A percentile compares a stretch with the other conserved stretches of the same genome.
Evolutionary conservation across 2,113 vertebrate genomes (phyloP).

Genomic region (Dasyornis broadbenti): DNA sequence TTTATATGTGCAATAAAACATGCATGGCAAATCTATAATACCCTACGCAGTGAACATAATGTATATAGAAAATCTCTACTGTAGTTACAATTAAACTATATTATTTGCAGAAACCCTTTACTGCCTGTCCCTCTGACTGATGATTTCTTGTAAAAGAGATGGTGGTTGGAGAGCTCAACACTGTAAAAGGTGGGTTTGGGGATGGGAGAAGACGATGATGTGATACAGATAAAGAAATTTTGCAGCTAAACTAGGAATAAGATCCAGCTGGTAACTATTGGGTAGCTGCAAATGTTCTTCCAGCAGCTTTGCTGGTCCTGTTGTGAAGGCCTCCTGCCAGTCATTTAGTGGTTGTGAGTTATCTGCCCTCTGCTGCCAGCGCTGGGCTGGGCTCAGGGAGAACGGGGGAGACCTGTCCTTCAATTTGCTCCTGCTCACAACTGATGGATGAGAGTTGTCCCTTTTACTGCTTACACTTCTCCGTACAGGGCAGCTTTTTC

Average conservation of each 20-base stretch:
- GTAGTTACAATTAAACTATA: slow-evolving; percentile 76
- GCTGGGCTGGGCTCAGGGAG: neutral
- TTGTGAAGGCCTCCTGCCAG: neutral
- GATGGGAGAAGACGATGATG: neutral
- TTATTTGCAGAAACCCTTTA: slow-evolving; percentile 64
- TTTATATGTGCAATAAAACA: slow-evolving; percentile 74
- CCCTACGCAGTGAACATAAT: slow-evolving; percentile 74
- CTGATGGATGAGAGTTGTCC: fast-evolving
- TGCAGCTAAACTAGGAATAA: neutral
- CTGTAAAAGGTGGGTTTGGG: neutral
- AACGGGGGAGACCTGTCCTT: too few relatives aligned
- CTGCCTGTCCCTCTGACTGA: neutral
- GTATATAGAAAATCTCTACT: slow-evolving; percentile 63
- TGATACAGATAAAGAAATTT: neutral
- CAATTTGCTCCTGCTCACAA: neutral
- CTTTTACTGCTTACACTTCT: neutral
- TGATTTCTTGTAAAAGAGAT: neutral
- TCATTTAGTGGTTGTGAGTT: fast-evolving
- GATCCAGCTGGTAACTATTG: too few relatives aligned
- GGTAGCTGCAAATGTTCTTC: neutral
- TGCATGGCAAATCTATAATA: slow-evolving; percentile 45
- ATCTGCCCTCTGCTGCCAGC: neutral
- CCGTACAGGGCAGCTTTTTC: neutral
- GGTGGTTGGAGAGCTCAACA: neutral
- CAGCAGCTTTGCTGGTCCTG: neutral